Conservation (phyloP, 2,113 vertebrate genomes). For the Dascyllus trimaculatus region DNA sequence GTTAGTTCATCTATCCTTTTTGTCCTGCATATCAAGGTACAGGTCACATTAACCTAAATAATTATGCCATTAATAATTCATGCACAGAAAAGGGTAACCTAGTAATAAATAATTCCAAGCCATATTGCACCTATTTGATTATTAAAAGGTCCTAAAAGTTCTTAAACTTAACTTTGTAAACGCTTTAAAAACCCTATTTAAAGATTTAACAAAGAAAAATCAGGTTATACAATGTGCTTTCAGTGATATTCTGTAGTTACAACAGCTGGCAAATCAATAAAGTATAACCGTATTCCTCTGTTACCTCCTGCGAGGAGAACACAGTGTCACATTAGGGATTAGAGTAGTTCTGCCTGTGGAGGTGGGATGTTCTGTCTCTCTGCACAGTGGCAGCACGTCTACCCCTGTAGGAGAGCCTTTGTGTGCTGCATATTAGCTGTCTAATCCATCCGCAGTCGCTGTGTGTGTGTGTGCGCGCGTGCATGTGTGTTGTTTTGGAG, state of each 20-base stretch:
- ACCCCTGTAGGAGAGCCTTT: slow-evolving; percentile 45
- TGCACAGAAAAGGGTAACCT: too few relatives aligned
- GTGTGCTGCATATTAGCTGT: slow-evolving; percentile 42
- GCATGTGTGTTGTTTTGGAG: slow-evolving; percentile 33
- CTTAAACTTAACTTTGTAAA: background rate
- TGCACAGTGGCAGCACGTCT: slow-evolving; percentile 29
- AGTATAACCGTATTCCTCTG: background rate
- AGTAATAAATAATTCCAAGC: too few relatives aligned
- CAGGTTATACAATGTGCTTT: background rate
- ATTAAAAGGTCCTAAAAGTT: background rate
- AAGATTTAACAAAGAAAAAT: background rate
- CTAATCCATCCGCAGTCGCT: slow-evolving; percentile 47
- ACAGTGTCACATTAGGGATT: slow-evolving; percentile 23
- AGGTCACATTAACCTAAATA: too few relatives aligned
- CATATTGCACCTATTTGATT: too few relatives aligned
- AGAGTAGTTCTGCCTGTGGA: slow-evolving; percentile 25
- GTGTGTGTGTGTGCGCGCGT: slow-evolving; percentile 33
- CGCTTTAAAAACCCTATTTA: background rate
- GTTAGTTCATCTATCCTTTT: too few relatives aligned
- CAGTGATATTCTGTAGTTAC: background rate
- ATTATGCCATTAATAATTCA: too few relatives aligned
- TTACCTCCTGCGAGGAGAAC: background rate
- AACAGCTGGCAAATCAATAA: background rate
- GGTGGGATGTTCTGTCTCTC: slow-evolving; percentile 23
- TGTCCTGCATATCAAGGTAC: too few relatives aligned